phyloP scores from a whole-genome alignment of 2,797 vertebrate genomes.

The Corythornis leucogaster region DNA sequence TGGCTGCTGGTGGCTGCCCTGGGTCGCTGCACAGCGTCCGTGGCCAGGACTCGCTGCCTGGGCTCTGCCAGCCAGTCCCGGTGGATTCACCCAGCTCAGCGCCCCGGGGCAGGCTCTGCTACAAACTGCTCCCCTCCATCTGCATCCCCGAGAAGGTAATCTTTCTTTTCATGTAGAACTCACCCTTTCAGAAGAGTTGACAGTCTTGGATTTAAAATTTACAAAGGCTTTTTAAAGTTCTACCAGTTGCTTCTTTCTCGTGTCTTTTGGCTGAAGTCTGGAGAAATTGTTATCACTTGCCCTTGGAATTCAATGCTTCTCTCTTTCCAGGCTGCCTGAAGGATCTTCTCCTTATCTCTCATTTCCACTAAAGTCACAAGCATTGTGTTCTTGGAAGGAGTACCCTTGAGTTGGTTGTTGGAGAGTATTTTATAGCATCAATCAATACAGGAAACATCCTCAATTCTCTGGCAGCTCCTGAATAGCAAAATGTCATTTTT shows the following conservation, averaged over 20 bases:
- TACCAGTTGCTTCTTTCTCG: constrained; percentile 39
- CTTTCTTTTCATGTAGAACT: constrained; percentile 45
- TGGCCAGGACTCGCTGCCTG: background rate
- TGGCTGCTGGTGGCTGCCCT: background rate
- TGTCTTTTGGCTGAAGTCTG: constrained; percentile 68
- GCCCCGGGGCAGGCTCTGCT: background rate
- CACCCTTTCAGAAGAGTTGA: constrained; percentile 29
- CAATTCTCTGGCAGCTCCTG: constrained; percentile 33
- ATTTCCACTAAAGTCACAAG: constrained; percentile 71
- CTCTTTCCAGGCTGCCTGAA: constrained; percentile 68
- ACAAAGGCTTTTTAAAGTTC: constrained; percentile 64
- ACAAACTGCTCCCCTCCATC: background rate
- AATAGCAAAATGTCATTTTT: constrained; percentile 37
- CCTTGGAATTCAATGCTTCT: constrained; percentile 71
- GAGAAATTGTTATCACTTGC: constrained; percentile 73
- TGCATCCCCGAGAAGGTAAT: constrained; percentile 1
- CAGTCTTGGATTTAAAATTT: constrained; percentile 55
- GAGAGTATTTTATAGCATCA: constrained; percentile 63
- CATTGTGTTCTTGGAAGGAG: constrained; percentile 67
- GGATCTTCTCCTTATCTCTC: constrained; percentile 73
- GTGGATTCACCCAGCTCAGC: constrained; percentile 10
- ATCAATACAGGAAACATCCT: constrained; percentile 42
- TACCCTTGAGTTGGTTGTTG: constrained; percentile 64
- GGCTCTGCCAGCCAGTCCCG: background rate
- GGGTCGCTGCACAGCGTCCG: background rate